Evolutionary conservation across 2,113 vertebrate genomes (phyloP).

Genomic region (Oreocharis arfaki): DNA sequence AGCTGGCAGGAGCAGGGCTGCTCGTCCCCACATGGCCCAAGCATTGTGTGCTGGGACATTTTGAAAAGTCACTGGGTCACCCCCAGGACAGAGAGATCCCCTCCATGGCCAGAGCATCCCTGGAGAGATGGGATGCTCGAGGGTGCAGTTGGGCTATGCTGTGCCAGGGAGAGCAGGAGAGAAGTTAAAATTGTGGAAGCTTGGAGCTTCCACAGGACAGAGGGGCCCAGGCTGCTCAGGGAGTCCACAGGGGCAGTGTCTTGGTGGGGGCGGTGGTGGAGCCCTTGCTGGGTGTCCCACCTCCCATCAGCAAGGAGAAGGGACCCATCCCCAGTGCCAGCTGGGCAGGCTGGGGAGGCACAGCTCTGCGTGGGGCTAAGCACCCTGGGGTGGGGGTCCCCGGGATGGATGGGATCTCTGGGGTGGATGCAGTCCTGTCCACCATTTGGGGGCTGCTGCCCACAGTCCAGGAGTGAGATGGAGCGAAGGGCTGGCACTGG

Average conservation of each 20-base stretch:
- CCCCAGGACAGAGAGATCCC: neutral
- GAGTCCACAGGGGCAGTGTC: neutral
- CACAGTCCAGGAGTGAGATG: neutral
- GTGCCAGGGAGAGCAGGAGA: neutral
- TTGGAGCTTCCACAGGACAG: neutral
- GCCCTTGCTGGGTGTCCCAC: neutral
- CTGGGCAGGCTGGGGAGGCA: neutral
- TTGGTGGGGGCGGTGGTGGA: rapidly evolving
- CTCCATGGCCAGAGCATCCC: rapidly evolving
- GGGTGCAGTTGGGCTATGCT: neutral
- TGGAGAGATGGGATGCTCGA: neutral
- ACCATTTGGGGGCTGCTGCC: neutral
- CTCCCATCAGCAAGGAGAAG: neutral
- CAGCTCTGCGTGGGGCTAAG: neutral
- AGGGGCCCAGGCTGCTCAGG: neutral
- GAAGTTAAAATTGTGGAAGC: neutral
- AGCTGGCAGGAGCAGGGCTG: neutral
- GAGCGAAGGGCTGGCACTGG: rapidly evolving
- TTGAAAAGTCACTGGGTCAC: neutral
- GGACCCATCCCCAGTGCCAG: neutral
- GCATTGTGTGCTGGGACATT: rapidly evolving
- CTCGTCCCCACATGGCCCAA: neutral
- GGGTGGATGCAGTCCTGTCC: neutral
- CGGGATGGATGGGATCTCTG: neutral
- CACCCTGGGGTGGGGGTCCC: neutral